Conservation (phyloP, 1,140 invertebrate species). For the Brachionus angularis region DNA sequence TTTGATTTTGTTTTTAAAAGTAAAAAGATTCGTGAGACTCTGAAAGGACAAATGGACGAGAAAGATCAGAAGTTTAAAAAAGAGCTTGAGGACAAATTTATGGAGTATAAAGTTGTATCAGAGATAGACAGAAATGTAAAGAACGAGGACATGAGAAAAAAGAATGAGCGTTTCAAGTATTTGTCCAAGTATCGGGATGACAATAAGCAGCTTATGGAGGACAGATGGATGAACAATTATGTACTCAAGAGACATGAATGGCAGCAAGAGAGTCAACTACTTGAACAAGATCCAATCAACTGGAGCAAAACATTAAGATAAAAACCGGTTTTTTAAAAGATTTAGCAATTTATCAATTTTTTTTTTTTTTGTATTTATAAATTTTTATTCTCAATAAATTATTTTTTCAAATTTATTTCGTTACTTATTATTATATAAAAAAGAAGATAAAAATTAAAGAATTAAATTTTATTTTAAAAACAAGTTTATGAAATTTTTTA, state of each 20-base stretch:
- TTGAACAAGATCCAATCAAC: constrained; percentile 39
- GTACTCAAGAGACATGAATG: constrained; percentile 35
- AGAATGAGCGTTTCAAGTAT: constrained; percentile 2
- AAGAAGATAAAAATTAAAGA: too few relatives aligned
- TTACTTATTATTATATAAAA: too few relatives aligned
- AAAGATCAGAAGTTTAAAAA: constrained; percentile 21
- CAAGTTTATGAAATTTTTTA: too few relatives aligned
- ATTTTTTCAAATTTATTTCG: too few relatives aligned
- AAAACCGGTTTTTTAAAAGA: too few relatives aligned
- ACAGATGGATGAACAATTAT: constrained; percentile 40
- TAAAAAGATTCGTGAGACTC: constrained; percentile 33
- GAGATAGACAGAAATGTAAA: constrained; percentile 28
- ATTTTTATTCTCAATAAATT: too few relatives aligned
- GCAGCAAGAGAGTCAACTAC: constrained; percentile 33
- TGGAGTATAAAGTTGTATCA: constrained; percentile 20
- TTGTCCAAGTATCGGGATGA: not conserved
- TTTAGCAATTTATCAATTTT: too few relatives aligned
- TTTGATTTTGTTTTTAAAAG: not conserved
- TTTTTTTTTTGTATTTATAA: too few relatives aligned
- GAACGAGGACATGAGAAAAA: constrained; percentile 10
- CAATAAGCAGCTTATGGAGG: constrained; percentile 41
- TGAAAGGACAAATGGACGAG: constrained; percentile 42
- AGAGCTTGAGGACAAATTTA: constrained; percentile 9
- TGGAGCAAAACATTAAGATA: constrained; percentile 44
- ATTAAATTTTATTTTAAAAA: too few relatives aligned